phyloP scores from a whole-genome alignment of 2,797 vertebrate genomes.

The Gallinago solitaria region DNA sequence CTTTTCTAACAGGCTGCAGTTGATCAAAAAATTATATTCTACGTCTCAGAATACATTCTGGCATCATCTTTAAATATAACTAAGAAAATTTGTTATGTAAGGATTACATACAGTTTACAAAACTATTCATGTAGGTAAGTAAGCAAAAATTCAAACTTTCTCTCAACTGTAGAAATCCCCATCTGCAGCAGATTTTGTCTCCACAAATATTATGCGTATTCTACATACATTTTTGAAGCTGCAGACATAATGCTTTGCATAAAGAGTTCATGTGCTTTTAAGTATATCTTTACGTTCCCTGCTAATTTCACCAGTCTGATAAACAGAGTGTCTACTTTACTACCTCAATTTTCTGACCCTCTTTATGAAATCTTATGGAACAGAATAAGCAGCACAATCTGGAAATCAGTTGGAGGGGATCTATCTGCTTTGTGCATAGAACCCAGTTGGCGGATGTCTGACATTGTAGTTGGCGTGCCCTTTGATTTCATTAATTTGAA shows the following conservation, averaged over 20 bases:
- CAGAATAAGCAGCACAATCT: background rate
- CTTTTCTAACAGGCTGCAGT: background rate
- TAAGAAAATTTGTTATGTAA: constrained; percentile 5
- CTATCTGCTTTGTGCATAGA: background rate
- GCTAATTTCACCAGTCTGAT: constrained; percentile 27
- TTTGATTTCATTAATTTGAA: background rate
- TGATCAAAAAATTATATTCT: background rate
- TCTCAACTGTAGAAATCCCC: background rate
- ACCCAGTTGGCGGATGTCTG: background rate
- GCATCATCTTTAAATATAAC: background rate
- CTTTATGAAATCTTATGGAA: constrained; percentile 3
- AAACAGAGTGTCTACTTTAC: background rate
- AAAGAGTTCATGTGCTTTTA: constrained; percentile 7
- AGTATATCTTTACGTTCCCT: background rate
- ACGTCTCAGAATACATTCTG: background rate
- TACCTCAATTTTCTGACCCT: background rate
- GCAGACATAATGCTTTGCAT: background rate
- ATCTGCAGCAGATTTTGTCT: background rate
- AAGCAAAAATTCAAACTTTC: constrained; percentile 23
- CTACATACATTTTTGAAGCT: background rate
- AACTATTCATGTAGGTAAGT: background rate
- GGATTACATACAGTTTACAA: background rate
- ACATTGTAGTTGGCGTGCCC: constrained; percentile 5
- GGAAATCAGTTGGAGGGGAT: background rate
- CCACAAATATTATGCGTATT: background rate